Base-by-base conservation (phyloP, 2,113 vertebrate species). In the Anoura caudifer region DNA sequence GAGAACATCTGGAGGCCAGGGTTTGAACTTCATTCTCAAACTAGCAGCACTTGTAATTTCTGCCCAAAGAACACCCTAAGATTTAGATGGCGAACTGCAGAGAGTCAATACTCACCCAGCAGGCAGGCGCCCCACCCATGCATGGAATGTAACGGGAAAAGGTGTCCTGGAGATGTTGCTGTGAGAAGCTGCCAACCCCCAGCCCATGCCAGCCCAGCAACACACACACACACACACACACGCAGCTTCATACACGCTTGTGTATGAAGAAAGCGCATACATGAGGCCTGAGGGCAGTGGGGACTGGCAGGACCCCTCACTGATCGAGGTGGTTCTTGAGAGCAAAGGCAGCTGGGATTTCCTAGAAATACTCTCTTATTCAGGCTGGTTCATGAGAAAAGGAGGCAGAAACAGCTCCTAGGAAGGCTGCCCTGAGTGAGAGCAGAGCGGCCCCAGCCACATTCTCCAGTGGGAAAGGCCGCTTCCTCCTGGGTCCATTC, bases 1-100 rank as follows among this genome's bases (percentile, higher is more conserved):
- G 97, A 97, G 96, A 98, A 98, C 97, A 98, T 97, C 97, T 97
- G 98, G 97, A 98, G 96, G 97, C 96, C 92, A 73, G 96, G 93
- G 61, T 75, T 97, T 87, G 83, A 90, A 96, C 97, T 97, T 97
- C 82, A 97, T 97, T 97, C 97, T 97, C 97, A 96, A 96, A 86
- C 83, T 94, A 96, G 96, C 54, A 96, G 85, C 88, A 81, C 97
- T 98, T 94, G 93, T 94, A 92, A 79, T 98, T 98, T 97, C 94
- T 97, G 94, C 87, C 95, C 82, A 83, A 97, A 97, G 96, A 97
- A 94, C 90, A 94, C 83, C 95, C 96, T 0, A 1, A 94, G 82
- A 96, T 96, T 95, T 86, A 96, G 90, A 87, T 96, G 95, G 97
- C 93, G 91, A 97, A 95, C 54, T 91, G 95, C 85, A 88, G 52